A percentile compares a stretch with the other conserved stretches of the same genome.
Evolutionary conservation across 2,113 vertebrate genomes (phyloP).

Genomic region (Conger conger): DNA sequence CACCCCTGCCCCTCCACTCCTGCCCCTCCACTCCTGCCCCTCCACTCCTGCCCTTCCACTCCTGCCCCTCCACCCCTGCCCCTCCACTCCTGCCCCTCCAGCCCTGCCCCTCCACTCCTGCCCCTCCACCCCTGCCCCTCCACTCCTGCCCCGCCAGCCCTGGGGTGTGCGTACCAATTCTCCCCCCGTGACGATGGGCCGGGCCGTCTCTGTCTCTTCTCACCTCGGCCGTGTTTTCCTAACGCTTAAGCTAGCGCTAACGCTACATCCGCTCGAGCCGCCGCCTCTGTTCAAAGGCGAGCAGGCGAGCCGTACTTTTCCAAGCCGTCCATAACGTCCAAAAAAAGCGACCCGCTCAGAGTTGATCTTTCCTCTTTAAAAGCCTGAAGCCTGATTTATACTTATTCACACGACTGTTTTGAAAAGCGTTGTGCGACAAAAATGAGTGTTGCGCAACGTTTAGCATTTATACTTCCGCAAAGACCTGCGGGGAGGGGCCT

Average conservation of each 20-base stretch:
- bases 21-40: conserved; percentile 14
- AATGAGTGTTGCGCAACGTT: too few relatives aligned
- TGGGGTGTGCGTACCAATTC: conserved; percentile 48
- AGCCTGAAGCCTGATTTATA: too few relatives aligned
- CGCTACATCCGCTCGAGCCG: conserved; percentile 16
- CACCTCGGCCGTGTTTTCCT: conserved; percentile 44
- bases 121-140: neutral
- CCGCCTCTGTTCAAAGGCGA: conserved; percentile 29
- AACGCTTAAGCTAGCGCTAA: conserved; percentile 24
- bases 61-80: conserved; percentile 54
- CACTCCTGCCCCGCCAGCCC: conserved; percentile 35
- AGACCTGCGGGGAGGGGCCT: too few relatives aligned
- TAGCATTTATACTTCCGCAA: too few relatives aligned
- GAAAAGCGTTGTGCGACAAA: too few relatives aligned
- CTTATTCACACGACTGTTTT: too few relatives aligned
- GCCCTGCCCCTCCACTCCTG: conserved; percentile 54
- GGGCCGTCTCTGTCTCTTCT: conserved; percentile 62
- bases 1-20: conserved; percentile 53
- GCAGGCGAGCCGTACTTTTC: conserved; percentile 40
- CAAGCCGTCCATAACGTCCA: conserved; percentile 25
- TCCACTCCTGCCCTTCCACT: too few relatives aligned
- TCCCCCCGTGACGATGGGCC: conserved; percentile 46
- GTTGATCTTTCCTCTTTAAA: conserved; percentile 34
- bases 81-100: too few relatives aligned
- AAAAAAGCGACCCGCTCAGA: conserved; percentile 25